These are phyloP conservation scores for Onychomys arenicola DNA, from an alignment of 2,797 vertebrate genomes.

Conservation along the genomic window DNA sequence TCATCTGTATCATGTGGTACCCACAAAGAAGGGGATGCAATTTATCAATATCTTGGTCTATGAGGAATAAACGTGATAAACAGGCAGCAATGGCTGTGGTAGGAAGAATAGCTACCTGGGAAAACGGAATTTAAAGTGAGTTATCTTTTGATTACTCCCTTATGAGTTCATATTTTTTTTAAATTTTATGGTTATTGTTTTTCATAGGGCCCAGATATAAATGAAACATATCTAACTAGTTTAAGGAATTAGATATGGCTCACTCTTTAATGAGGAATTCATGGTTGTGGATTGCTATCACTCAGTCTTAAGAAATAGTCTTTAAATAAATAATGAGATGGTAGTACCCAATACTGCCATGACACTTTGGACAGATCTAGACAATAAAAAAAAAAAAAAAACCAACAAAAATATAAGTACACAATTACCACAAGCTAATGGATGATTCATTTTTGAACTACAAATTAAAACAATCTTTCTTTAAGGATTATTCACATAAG, in stretches of 20 bases:
- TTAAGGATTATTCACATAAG: conserved; percentile 8
- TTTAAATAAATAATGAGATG: conserved; percentile 40
- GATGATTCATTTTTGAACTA: neutral
- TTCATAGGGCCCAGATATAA: neutral
- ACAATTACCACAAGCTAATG: neutral
- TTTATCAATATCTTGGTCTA: conserved; percentile 2
- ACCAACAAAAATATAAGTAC: neutral
- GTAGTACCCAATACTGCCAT: neutral
- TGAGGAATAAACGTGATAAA: neutral
- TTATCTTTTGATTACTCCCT: neutral
- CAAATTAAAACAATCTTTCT: neutral
- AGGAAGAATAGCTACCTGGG: neutral
- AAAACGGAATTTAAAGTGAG: neutral
- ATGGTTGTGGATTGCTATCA: neutral
- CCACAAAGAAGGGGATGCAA: neutral
- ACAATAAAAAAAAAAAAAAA: neutral
- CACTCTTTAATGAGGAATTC: neutral
- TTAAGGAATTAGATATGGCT: conserved; percentile 2
- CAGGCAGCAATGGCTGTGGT: neutral
- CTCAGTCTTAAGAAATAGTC: neutral
- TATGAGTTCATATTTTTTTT: neutral
- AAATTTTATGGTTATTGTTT: neutral
- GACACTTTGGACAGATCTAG: neutral
- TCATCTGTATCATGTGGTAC: conserved; percentile 41
- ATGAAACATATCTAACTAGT: neutral